Evolutionary conservation across 2,797 vertebrate species (phyloP).

Genomic region (Clarias fuscus): DNA sequence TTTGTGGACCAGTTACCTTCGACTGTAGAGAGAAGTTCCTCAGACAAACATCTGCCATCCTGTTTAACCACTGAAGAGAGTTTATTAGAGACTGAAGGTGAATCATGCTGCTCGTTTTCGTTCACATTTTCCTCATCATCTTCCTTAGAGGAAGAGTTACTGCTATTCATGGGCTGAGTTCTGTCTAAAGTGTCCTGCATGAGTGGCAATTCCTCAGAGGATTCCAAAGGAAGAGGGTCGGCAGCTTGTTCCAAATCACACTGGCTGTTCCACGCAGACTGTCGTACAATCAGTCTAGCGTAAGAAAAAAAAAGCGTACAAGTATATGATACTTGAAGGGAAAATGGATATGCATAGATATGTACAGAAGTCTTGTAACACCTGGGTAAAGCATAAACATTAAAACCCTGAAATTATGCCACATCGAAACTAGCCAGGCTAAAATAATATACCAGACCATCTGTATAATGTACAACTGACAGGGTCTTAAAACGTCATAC

Average conservation of each 20-base stretch:
- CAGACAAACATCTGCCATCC: slow-evolving; percentile 47
- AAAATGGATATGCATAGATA: slow-evolving; percentile 1
- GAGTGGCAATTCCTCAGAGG: slow-evolving; percentile 76
- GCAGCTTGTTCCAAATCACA: slow-evolving; percentile 70
- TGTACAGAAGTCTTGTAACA: not conserved
- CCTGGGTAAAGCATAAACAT: not conserved
- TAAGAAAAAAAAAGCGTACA: not conserved
- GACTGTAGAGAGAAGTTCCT: slow-evolving; percentile 52
- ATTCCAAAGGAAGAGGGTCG: slow-evolving; percentile 67
- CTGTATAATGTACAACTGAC: not conserved
- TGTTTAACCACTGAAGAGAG: slow-evolving; percentile 32
- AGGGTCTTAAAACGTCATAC: slow-evolving; percentile 65
- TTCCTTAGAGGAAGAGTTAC: slow-evolving; percentile 41
- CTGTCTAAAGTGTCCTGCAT: slow-evolving; percentile 70
- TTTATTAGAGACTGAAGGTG: slow-evolving; percentile 33
- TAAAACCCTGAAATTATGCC: not conserved
- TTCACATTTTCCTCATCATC: slow-evolving; percentile 34
- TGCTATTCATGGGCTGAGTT: slow-evolving; percentile 64
- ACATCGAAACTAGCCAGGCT: not conserved
- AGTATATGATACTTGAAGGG: slow-evolving; percentile 6
- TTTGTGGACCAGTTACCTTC: slow-evolving; percentile 63
- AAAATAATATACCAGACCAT: not conserved
- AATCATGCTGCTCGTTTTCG: slow-evolving; percentile 12
- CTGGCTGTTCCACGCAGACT: slow-evolving; percentile 69
- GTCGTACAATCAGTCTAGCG: slow-evolving; percentile 72